These are phyloP conservation scores for Euthynnus affinis DNA, from an alignment of 2,797 vertebrate species.

Conservation along the genomic window DNA sequence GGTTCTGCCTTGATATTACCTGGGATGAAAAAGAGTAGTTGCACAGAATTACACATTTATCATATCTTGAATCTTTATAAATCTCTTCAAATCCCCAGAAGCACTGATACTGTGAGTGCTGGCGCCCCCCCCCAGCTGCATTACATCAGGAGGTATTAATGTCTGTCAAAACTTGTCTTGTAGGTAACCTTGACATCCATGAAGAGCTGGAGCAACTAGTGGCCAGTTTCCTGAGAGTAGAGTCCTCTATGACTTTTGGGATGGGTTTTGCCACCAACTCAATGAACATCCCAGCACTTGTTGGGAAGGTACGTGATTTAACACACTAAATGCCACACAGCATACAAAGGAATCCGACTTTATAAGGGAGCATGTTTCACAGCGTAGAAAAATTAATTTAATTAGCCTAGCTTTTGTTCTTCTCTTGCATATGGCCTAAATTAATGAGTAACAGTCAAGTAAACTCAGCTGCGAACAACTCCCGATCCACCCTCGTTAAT, in stretches of 20 bases:
- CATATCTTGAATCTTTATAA: conserved; percentile 50
- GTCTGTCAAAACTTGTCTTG: conserved; percentile 49
- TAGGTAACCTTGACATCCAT: conserved; percentile 93
- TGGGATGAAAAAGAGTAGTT: conserved; percentile 39
- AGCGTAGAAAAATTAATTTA: conserved; percentile 55
- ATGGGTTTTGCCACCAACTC: conserved; percentile 99
- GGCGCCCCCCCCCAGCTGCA: not conserved
- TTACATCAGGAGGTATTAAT: conserved; percentile 45
- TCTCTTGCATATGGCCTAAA: conserved; percentile 63
- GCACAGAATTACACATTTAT: conserved; percentile 54
- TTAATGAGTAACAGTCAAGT: conserved; percentile 70
- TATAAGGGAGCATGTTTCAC: conserved; percentile 25
- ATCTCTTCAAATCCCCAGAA: conserved; percentile 31
- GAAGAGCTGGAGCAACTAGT: conserved; percentile 89
- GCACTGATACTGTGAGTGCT: conserved; percentile 6
- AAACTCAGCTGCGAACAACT: conserved; percentile 60
- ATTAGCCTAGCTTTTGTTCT: conserved; percentile 68
- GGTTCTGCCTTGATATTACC: conserved; percentile 41
- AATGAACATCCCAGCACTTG: conserved; percentile 95
- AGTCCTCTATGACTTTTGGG: conserved; percentile 94
- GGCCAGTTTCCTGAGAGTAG: conserved; percentile 87
- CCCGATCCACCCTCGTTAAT: conserved; percentile 69
- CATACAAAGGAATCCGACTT: conserved; percentile 2
- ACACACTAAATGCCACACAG: conserved; percentile 16
- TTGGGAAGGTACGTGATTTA: conserved; percentile 80